A percentile compares a stretch with the other conserved stretches of the same genome.
Evolutionary conservation across 2,888 invertebrate genomes (phyloP).

Genomic region (Drosophila pegasa): DNA sequence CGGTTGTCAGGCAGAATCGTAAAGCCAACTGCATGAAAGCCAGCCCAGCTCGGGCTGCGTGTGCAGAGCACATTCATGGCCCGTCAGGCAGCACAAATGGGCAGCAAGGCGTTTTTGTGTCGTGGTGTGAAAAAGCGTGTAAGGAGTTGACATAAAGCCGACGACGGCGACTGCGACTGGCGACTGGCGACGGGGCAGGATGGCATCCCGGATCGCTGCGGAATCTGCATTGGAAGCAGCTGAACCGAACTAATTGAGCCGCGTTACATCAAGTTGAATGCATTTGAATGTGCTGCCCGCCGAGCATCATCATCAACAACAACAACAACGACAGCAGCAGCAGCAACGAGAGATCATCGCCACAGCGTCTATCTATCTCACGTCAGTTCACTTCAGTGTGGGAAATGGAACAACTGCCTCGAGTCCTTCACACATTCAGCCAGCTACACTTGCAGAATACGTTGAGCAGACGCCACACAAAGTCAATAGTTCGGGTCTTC

Average conservation of each 20-base stretch:
- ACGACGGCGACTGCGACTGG: constrained; percentile 39
- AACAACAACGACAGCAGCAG: constrained; percentile 2
- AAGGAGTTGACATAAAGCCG: constrained; percentile 82
- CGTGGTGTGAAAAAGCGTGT: constrained; percentile 85
- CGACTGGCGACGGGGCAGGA: constrained; percentile 32
- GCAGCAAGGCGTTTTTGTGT: constrained; percentile 79
- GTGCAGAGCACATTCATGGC: constrained; percentile 66
- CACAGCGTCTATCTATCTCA: constrained; percentile 34
- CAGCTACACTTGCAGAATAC: constrained; percentile 22
- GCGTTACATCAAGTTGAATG: constrained; percentile 85
- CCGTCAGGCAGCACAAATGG: constrained; percentile 71
- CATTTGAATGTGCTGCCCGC: constrained; percentile 83
- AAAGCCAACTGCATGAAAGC: constrained; percentile 33
- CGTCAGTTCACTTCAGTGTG: constrained; percentile 44
- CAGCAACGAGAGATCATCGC: constrained; percentile 29
- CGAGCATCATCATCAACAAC: constrained; percentile 50
- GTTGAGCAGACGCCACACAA: constrained; percentile 10
- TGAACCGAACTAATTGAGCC: constrained; percentile 85
- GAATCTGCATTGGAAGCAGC: constrained; percentile 80
- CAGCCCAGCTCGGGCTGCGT: constrained; percentile 8
- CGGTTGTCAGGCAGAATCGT: constrained; percentile 21
- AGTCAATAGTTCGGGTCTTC: constrained; percentile 3
- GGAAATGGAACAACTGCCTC: constrained; percentile 67
- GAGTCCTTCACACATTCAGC: constrained; percentile 23
- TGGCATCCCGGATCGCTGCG: constrained; percentile 48